Base-by-base conservation (phyloP, 2,888 invertebrate species). In the Lepidochitona cinerea region DNA sequence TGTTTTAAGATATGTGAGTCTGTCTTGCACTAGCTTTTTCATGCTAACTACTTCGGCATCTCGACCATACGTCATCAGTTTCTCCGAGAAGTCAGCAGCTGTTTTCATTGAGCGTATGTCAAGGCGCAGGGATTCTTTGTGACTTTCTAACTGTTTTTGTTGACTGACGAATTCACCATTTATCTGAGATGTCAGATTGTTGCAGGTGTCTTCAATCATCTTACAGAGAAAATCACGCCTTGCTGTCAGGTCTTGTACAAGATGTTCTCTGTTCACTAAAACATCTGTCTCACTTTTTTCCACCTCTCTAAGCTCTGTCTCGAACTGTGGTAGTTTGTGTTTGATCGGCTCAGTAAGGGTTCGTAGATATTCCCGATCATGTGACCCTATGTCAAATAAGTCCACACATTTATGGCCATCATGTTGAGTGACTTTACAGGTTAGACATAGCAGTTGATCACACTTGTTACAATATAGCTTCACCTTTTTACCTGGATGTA, bases 1-100 rank as follows among this genome's bases (percentile, higher is more conserved):
- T 4, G 59, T 23, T 59, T 26, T 59, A 14, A 59, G 59, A 23
- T 32, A 59, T 23, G 4, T 26, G 29, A 59, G 59, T 26, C 59
- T 4, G 26, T 59, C 68, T 9, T 68, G 68, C 6, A 68, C 68
- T n/a, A 29, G 37, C 6, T 32, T 70, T 26, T 70, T 70, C 49
- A 33, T 49, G 32, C 52, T 37, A 9, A 70, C 41, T 1, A 70
- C 53, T 52, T 70, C 70, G 1, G 52, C 70, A 35, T 37, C 70
- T 9, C 52, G 52, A 14, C 70, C 54, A 7, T 70, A 32, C 29
- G 70, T 52, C 53, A 70, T 18, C n/a, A 70, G 53, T 18, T 70
- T 35, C n/a, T 70, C 54, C 6, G 70, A 33, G 33, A 70, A 70
- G 3, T 59, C 59, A 14, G 59, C 32, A 29, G 59, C 59, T 29